A percentile compares a stretch with the other conserved stretches of the same genome.
Evolutionary conservation across 2,797 vertebrate species (phyloP).

Genomic region (Furcifer pardalis): DNA sequence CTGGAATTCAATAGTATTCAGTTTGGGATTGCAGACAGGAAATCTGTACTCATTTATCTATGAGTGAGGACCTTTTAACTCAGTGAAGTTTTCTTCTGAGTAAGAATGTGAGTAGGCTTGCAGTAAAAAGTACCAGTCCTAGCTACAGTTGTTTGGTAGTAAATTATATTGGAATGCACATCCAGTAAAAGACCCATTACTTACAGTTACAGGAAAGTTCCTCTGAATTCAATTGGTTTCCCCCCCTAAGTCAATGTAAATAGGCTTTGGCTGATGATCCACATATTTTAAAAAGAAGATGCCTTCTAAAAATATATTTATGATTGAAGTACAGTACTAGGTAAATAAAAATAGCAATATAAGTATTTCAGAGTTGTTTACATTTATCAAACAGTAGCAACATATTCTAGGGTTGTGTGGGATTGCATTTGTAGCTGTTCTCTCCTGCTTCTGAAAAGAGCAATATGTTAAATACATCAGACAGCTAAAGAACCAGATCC

Average conservation of each 20-base stretch:
- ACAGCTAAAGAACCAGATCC: neutral
- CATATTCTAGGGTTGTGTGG: conserved; percentile 3
- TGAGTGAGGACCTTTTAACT: neutral
- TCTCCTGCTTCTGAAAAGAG: conserved; percentile 22
- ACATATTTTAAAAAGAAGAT: conserved; percentile 4
- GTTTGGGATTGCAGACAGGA: neutral
- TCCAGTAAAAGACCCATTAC: too few relatives aligned
- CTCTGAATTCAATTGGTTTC: neutral
- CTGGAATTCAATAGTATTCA: neutral
- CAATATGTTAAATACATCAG: conserved; percentile 30
- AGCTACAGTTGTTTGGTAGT: neutral
- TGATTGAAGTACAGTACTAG: neutral
- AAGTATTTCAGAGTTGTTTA: neutral
- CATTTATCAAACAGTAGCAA: conserved; percentile 19
- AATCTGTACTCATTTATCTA: neutral
- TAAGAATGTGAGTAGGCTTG: neutral
- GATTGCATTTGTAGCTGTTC: conserved; percentile 27
- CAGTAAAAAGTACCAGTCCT: neutral
- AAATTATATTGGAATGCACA: neutral
- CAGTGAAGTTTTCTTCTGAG: neutral
- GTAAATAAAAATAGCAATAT: neutral
- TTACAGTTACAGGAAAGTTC: too few relatives aligned
- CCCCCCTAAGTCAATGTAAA: neutral
- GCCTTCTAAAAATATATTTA: neutral
- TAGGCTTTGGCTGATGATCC: neutral